Percentiles rank a stretch among this genome's conserved stretches.
Evolutionary conservation across 1,140 invertebrate species (phyloP).

Genomic region (Rhyacophila brunnea): DNA sequence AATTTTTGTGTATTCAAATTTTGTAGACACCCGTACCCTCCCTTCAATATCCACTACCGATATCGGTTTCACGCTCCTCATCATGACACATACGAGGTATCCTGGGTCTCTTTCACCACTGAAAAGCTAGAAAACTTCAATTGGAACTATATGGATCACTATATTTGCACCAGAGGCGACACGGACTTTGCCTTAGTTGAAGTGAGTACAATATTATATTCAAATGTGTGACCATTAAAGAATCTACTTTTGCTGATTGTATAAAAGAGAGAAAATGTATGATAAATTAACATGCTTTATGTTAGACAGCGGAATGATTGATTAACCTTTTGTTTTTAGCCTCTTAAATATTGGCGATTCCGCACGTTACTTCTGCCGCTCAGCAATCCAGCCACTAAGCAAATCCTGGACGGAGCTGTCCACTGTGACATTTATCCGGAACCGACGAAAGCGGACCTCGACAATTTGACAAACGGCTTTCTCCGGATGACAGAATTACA

Average conservation of each 20-base stretch:
- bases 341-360: conserved; percentile 93
- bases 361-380: conserved; percentile 84
- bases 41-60: conserved; percentile 85
- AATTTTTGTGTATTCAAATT: conserved; percentile 33
- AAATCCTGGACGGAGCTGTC: conserved; percentile 66
- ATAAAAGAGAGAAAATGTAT: neutral
- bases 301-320: too few species aligned
- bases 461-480: conserved; percentile 66
- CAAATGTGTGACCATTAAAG: neutral
- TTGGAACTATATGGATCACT: conserved; percentile 98
- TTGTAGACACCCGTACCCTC: conserved; percentile 84
- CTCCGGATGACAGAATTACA: conserved; percentile 84
- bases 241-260: neutral
- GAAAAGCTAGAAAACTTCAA: conserved; percentile 95
- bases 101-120: conserved; percentile 90
- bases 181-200: conserved; percentile 84
- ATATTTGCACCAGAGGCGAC: conserved; percentile 91
- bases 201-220: conserved; percentile 49
- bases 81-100: conserved; percentile 91
- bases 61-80: conserved; percentile 93
- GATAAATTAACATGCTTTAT: too few species aligned
- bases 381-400: conserved; percentile 68
- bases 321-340: conserved; percentile 49
- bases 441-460: conserved; percentile 68
- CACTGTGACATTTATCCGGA: conserved; percentile 80